Base-by-base conservation (phyloP, 2,888 invertebrate species). In the Cerceris ruficornis region DNA sequence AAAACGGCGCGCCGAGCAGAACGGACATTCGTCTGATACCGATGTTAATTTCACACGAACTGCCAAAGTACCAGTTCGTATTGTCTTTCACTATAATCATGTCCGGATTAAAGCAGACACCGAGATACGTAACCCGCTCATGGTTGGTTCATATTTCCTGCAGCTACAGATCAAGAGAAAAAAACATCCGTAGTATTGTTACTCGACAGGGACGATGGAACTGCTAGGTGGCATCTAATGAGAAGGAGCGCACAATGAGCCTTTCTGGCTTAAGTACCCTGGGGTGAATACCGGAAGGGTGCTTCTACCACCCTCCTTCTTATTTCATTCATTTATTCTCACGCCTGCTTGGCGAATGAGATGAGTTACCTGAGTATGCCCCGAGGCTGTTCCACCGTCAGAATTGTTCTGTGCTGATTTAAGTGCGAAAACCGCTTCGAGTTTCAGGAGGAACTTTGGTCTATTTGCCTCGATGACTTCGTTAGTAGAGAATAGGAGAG, bases 201-300 rank as follows among this genome's bases (percentile, higher is more conserved):
- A 75, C 79, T 79, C 55, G 66, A 72, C 61, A 74, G 74, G 80
- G 73, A 77, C 69, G 82, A 75, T 77, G 82, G 77, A 79, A 78
- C 82, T 83, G 82, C 82, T 83, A 82, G 83, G 82, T 83, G 82
- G 80, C 72, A 83, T 83, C 83, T 83, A 83, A 83, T 83, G 83
- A 83, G 83, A 80, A 83, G 79, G 75, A 82, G 70, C 83, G 82
- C 69, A 81, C 80, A 80, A 81, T 82, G 83, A 83, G 82, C 75
- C 76, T 82, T 83, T 80, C 80, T 72, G 75, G 72, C 72, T 80
- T 82, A 82, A 83, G 82, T 80, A 77, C 79, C 80, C 52, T 76
- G 62, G 83, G 83, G 82, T 80, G 82, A 80, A 82, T 73, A 73
- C 72, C 72, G 62, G 68, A 80, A 82, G 82, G 77, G 81, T 81